These are phyloP conservation scores for Apocheima hispidaria DNA, from an alignment of 2,888 invertebrate genomes.

Conservation along the genomic window DNA sequence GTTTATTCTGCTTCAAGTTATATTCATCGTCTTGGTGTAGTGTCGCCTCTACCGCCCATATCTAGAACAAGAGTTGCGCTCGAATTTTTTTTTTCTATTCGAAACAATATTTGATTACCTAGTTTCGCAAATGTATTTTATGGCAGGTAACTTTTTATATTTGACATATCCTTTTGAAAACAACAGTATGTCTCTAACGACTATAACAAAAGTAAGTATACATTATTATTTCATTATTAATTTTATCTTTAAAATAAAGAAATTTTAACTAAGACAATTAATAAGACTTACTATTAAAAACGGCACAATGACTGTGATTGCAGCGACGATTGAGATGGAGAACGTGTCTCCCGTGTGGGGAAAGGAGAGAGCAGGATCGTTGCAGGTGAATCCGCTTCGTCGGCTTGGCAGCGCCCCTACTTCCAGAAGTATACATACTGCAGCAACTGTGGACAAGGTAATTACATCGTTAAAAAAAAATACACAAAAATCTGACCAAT, in stretches of 20 bases:
- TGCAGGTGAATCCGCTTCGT: conserved; percentile 89
- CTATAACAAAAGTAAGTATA: too few relatives aligned
- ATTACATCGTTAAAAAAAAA: background rate
- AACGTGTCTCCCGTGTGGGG: conserved; percentile 90
- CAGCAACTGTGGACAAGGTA: conserved; percentile 83
- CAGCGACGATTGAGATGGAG: conserved; percentile 82
- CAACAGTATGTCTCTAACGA: too few relatives aligned
- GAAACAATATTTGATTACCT: too few relatives aligned
- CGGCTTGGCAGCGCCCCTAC: conserved; percentile 88
- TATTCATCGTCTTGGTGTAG: conserved; percentile 76
- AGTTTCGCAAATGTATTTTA: too few relatives aligned
- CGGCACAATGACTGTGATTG: conserved; percentile 85
- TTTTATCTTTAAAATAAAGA: too few relatives aligned
- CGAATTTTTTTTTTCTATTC: too few relatives aligned
- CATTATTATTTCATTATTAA: too few relatives aligned
- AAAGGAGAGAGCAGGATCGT: conserved; percentile 89
- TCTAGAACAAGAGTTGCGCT: conserved; percentile 53
- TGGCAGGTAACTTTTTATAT: too few relatives aligned
- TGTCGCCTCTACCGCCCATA: conserved; percentile 79
- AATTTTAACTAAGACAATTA: too few relatives aligned
- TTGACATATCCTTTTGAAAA: too few relatives aligned
- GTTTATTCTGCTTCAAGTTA: conserved; percentile 74
- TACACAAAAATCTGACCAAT: background rate
- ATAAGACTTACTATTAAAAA: conserved; percentile 84
- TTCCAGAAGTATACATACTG: conserved; percentile 87